Conservation (phyloP, 2,888 invertebrate species). For the Petrolisthes cinctipes region DNA sequence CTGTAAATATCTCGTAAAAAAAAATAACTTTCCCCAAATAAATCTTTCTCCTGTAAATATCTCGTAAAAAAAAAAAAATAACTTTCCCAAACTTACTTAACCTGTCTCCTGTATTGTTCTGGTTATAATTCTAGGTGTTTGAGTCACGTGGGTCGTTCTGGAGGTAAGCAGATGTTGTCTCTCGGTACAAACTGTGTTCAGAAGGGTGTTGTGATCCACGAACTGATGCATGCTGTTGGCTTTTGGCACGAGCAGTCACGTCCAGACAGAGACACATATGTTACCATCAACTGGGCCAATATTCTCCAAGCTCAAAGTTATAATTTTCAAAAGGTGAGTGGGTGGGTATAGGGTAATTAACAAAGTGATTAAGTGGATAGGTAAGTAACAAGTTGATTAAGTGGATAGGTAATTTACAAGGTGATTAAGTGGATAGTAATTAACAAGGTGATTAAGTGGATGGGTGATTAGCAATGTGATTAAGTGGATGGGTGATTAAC, state of each 20-base stretch:
- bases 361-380: no score
- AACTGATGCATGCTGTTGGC: conserved; percentile 72
- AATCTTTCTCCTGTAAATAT: background rate
- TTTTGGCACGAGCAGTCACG: conserved; percentile 73
- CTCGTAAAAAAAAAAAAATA: no score
- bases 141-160: conserved; percentile 72
- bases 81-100: background rate
- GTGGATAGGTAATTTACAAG: no score
- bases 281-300: conserved; percentile 69
- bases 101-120: no score
- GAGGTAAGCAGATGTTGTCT: conserved; percentile 71
- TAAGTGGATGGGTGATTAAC: no score
- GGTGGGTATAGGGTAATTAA: no score
- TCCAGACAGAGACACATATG: conserved; percentile 71
- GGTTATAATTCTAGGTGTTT: conserved; percentile 68
- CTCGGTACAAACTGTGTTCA: conserved; percentile 69
- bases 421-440: no score
- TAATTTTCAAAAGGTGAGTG: no score
- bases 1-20: background rate
- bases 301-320: conserved; percentile 68
- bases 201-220: conserved; percentile 71
- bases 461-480: no score
- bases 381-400: no score
- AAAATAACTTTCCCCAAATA: background rate
- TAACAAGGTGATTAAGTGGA: no score